phyloP scores from a whole-genome alignment of 2,888 invertebrate genomes.

The Drosophila paracracens region DNA sequence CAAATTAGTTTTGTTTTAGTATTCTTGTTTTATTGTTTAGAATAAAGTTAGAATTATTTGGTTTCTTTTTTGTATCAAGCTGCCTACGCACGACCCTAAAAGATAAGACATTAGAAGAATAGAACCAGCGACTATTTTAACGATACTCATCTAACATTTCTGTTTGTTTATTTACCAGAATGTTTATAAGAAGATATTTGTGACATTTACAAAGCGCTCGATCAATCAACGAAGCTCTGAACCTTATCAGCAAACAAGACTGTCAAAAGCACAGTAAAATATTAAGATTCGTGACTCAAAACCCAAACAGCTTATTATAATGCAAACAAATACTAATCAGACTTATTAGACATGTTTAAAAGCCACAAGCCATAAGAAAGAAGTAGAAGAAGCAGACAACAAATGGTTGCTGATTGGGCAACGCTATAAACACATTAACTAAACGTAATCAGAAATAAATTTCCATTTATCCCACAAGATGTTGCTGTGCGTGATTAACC shows the following conservation, averaged over 20 bases:
- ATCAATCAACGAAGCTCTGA: slow-evolving; percentile 48
- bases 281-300: slow-evolving; percentile 30
- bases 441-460: neutral
- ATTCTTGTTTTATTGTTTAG: neutral
- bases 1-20: neutral
- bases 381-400: neutral
- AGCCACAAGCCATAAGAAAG: neutral
- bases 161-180: slow-evolving; percentile 8
- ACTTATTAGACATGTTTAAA: slow-evolving; percentile 11
- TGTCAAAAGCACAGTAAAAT: slow-evolving; percentile 39
- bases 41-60: neutral
- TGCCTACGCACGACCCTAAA: neutral
- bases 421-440: slow-evolving; percentile 37
- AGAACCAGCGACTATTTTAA: neutral
- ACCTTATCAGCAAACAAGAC: slow-evolving; percentile 37
- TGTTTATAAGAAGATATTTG: slow-evolving; percentile 7
- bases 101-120: neutral
- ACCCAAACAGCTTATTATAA: slow-evolving; percentile 15
- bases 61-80: neutral
- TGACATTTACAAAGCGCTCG: slow-evolving; percentile 47
- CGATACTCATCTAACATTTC: slow-evolving; percentile 5
- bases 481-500: neutral
- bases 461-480: neutral
- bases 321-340: slow-evolving; percentile 23
- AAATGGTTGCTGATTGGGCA: slow-evolving; percentile 18